Percentiles rank a stretch among this genome's conserved stretches.
Conservation (phyloP, 1,140 invertebrate genomes). For the Aphaenogaster ashmeadi region DNA sequence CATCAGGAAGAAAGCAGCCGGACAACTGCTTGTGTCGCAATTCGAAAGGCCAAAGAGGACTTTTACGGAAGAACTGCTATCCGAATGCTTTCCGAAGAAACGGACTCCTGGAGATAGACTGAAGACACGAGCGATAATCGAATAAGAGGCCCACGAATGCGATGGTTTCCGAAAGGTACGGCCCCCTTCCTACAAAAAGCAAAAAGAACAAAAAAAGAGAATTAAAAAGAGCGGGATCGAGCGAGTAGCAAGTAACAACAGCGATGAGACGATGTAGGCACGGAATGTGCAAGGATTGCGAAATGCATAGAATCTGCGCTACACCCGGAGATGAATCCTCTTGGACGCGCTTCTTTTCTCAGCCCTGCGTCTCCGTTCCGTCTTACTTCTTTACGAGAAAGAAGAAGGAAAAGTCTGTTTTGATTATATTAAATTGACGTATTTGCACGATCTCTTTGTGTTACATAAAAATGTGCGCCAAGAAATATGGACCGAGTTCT, state of each 20-base stretch:
- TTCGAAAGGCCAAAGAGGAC: slow-evolving; percentile 6
- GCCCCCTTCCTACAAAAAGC: slow-evolving; percentile 41
- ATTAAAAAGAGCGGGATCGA: slow-evolving; percentile 20
- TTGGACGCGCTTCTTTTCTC: slow-evolving; percentile 57
- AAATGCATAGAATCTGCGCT: slow-evolving; percentile 27
- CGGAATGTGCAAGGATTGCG: slow-evolving; percentile 44
- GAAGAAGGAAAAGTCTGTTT: neutral
- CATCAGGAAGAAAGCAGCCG: slow-evolving; percentile 3
- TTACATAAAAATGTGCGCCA: neutral
- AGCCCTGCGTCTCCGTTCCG: neutral
- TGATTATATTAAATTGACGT: neutral
- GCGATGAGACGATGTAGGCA: slow-evolving; percentile 50
- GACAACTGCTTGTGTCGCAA: neutral
- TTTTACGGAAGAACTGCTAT: neutral
- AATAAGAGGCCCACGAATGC: slow-evolving; percentile 49
- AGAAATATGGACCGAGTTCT: neutral
- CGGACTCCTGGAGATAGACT: neutral
- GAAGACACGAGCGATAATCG: slow-evolving; percentile 57
- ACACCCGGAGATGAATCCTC: slow-evolving; percentile 6
- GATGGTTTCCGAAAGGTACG: slow-evolving; percentile 67
- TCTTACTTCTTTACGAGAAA: neutral
- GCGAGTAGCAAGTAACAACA: slow-evolving; percentile 8
- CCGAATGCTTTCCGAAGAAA: slow-evolving; percentile 4
- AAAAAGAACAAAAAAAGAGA: slow-evolving; percentile 41
- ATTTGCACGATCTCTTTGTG: neutral